Base-by-base conservation (phyloP, 2,888 invertebrate genomes). In the Amphimallon solstitiale region DNA sequence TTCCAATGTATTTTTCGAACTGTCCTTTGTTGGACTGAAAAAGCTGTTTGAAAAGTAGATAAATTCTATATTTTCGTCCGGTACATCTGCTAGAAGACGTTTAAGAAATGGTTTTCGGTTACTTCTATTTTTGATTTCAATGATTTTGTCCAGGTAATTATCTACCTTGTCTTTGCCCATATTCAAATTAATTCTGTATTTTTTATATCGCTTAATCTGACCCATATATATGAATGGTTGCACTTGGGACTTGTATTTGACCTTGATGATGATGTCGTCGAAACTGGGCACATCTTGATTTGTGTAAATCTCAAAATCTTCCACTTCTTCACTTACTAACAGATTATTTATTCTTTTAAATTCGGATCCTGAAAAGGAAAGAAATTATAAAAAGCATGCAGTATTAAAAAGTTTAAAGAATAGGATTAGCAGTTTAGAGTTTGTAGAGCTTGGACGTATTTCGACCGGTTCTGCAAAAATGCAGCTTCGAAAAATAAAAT, bases 261-360 rank as follows among this genome's bases (percentile, higher is more conserved):
- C 40, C 14, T 23, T 21, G 12, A 56, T 7, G 10, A 56, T 56
- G 37, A 38, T 21, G 21, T 56, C 56, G 17, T 56, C 56, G 14
- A 40, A 56, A 5, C 40, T 23, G 6, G 56, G 40, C 7, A 56
- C 35, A 23, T 56, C 23, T 10, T 12, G 19, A 21, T 56, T 56
- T 4, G 56, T 56, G 17, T 40, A 56, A 12, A 56, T 14, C 15
- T 56, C 23, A 23, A 40, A 56, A 23, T 56, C 7, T 21, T 14
- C 56, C 5, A 56, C 56, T 10, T 56, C 40, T 40, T 56, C 2
- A n/a, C n/a, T n/a, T n/a, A n/a, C n/a, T n/a, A n/a, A n/a, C n/a
- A n/a, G n/a, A 10, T 56, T 10, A n/a, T n/a, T n/a, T n/a, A n/a
- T n/a, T n/a, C n/a, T n/a, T n/a, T n/a, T n/a, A n/a, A n/a, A n/a